phyloP scores from a whole-genome alignment of 2,797 vertebrate species.

The Lutjanus campechanus region DNA sequence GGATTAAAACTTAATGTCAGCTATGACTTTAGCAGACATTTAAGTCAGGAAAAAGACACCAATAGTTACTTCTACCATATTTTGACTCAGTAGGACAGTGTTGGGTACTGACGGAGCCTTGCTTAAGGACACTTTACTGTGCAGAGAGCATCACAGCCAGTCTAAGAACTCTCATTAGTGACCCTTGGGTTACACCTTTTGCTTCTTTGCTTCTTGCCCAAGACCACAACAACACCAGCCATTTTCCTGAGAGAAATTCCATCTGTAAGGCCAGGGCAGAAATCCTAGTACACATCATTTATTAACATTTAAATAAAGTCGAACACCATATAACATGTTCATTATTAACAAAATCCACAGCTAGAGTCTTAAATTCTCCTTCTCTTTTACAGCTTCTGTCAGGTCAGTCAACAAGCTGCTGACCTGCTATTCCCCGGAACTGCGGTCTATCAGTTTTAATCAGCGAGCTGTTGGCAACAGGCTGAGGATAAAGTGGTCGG shows the following conservation, averaged over 20 bases:
- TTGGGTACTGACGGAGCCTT: not conserved
- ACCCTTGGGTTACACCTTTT: conserved; percentile 25
- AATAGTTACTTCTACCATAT: not conserved
- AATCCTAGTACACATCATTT: conserved; percentile 8
- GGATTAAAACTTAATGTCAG: not conserved
- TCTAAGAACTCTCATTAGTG: conserved; percentile 2
- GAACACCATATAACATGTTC: conserved; percentile 22
- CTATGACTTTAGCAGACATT: no score
- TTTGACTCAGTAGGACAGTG: not conserved
- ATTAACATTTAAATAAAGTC: conserved; percentile 31
- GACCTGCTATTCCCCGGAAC: conserved; percentile 38
- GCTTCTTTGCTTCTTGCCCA: conserved; percentile 15
- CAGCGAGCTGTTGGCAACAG: conserved; percentile 46
- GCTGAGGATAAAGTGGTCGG: conserved; percentile 56
- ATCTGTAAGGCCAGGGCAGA: not conserved
- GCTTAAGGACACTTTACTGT: not conserved
- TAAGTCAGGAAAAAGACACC: no score
- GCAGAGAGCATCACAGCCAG: not conserved
- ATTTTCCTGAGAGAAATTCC: conserved; percentile 14
- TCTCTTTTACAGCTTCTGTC: conserved; percentile 45
- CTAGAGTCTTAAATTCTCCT: not conserved
- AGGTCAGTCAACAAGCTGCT: conserved; percentile 48
- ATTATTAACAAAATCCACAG: conserved; percentile 19
- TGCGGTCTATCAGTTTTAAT: conserved; percentile 64
- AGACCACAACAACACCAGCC: conserved; percentile 22